Evolutionary conservation across 2,797 vertebrate species (phyloP).

Genomic region (Manis crassicaudata): DNA sequence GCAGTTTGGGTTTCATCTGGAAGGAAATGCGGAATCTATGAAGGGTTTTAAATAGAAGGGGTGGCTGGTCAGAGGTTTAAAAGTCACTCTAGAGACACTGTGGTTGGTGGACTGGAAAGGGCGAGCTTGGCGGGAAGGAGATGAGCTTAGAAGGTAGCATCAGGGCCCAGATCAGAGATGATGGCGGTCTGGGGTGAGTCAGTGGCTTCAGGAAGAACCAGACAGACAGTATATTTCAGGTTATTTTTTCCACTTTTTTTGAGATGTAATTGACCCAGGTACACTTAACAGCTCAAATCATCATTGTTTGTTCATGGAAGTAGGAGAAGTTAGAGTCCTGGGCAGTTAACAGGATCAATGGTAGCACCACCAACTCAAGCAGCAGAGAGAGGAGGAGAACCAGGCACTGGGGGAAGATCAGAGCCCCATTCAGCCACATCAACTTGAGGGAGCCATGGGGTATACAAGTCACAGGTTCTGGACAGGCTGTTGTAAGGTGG

Average conservation of each 20-base stretch:
- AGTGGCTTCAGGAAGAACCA: not conserved
- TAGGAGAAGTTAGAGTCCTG: not conserved
- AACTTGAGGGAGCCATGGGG: fast-evolving
- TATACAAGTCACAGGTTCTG: not conserved
- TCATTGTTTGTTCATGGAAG: not conserved
- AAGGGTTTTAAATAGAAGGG: not conserved
- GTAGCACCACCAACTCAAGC: not conserved
- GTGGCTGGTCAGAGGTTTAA: not conserved
- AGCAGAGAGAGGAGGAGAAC: not conserved
- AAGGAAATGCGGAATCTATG: not conserved
- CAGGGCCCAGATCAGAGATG: no score
- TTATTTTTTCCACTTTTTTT: not conserved
- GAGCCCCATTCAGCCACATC: not conserved
- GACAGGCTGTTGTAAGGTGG: fast-evolving
- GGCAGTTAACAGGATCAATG: not conserved
- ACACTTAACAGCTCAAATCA: not conserved
- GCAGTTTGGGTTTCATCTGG: not conserved
- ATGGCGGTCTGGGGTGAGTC: not conserved
- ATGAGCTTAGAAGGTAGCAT: not conserved
- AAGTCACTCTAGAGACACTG: not conserved
- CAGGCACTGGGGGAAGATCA: no score
- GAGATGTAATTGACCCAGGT: not conserved
- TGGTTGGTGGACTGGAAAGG: not conserved
- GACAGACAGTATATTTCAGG: not conserved
- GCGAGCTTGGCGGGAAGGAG: not conserved